Base-by-base conservation (phyloP, 1,140 invertebrate species). In the Phenacoccus solenopsis region DNA sequence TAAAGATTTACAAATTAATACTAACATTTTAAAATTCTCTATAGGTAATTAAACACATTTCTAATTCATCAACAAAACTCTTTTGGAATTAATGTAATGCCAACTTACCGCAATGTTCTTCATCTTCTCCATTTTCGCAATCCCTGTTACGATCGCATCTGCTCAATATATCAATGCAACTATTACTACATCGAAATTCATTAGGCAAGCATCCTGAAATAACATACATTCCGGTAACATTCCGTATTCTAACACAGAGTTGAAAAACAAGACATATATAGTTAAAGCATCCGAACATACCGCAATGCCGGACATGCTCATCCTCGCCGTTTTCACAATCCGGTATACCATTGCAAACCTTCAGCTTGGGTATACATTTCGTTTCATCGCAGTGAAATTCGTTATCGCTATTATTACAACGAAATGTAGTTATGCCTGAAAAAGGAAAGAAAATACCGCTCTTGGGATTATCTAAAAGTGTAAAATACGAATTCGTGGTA, bases 101-200 rank as follows among this genome's bases (percentile, higher is more conserved):
- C n/a, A 22, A 76, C 78, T 77, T 73, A 81, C 80, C 78, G 74
- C 82, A 83, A 57, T 79, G 74, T 22, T 72, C 64, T 72, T 84
- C 82, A 71, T 84, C 82, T 12, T 76, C 76, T 2, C 78, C 80
- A 69, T 78, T 77, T 1, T 75, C 73, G 74, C 83, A 84, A 72
- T 84, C 82, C 3, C 71, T 70, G 28, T 75, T 71, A 9, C 77
- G 74, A 73, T 84, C 81, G 75, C 83, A 84, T 68, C 79, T 72
- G 38, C 77, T 74, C 10, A 78, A 73, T 5, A 75, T 24, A 69
- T 81, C 78, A 61, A 83, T 78, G 73, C 82, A 83, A 57, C 71
- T 74, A 70, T 80, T 79, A 9, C n/a, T 70, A 73, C 81, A 82
- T 68, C 76, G 75, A 73, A 81, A 82, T 72, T 82, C 79, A 28